Percentiles rank a stretch among this genome's conserved stretches.
These are phyloP conservation scores for roundworm (Caenorhabditis elegans) DNA, from an alignment of 1,140 invertebrate species.

Conservation along the genomic window DNA sequence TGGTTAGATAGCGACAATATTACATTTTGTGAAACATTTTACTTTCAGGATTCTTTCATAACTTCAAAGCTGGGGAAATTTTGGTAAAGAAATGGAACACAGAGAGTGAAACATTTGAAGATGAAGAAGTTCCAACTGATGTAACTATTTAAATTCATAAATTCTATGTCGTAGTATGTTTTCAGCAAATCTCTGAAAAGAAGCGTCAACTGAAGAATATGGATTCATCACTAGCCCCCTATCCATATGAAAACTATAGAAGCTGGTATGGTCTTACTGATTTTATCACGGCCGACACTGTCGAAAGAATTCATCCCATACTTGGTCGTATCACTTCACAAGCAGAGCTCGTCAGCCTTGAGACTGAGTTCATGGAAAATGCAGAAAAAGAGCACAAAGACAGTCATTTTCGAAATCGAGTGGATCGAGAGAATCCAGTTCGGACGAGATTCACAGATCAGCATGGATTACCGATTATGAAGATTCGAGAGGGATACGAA, in stretches of 20 bases:
- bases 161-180: slow-evolving; percentile 52
- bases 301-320: slow-evolving; percentile 53
- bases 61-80: slow-evolving; percentile 80
- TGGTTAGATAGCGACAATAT: too few species aligned
- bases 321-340: slow-evolving; percentile 59
- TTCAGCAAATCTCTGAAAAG: slow-evolving; percentile 73
- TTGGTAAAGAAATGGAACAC: slow-evolving; percentile 83
- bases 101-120: slow-evolving; percentile 65
- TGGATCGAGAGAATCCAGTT: slow-evolving; percentile 51
- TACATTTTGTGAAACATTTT: neutral
- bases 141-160: slow-evolving; percentile 41
- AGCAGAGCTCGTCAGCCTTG: slow-evolving; percentile 55
- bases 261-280: slow-evolving; percentile 83
- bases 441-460: slow-evolving; percentile 68
- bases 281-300: slow-evolving; percentile 73
- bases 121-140: slow-evolving; percentile 70
- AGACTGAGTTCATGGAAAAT: slow-evolving; percentile 57
- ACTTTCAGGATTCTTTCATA: slow-evolving; percentile 76
- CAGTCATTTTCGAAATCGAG: slow-evolving; percentile 27
- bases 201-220: slow-evolving; percentile 72
- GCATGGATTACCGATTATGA: slow-evolving; percentile 76
- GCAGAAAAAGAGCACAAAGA: slow-evolving; percentile 13
- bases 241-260: slow-evolving; percentile 84
- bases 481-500: slow-evolving; percentile 77
- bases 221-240: slow-evolving; percentile 82